These are phyloP conservation scores for Sinhomidia bicolor DNA, from an alignment of 2,888 invertebrate genomes.

Conservation along the genomic window DNA sequence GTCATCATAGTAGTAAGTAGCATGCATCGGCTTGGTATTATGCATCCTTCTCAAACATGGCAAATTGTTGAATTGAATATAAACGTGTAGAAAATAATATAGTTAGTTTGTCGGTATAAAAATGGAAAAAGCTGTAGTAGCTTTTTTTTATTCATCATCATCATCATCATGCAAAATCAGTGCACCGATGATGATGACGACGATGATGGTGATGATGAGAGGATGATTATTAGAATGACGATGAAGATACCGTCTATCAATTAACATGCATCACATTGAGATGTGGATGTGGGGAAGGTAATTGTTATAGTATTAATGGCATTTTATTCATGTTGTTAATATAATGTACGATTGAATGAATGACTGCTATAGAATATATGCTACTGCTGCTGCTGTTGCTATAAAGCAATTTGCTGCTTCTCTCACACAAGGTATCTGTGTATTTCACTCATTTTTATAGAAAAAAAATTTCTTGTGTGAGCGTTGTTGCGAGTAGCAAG, in stretches of 20 bases:
- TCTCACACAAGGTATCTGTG: too few species aligned
- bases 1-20: too few species aligned
- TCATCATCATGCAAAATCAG: conserved; percentile 27
- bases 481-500: not conserved
- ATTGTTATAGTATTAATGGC: conserved; percentile 23
- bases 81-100: too few species aligned
- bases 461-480: too few species aligned
- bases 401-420: too few species aligned
- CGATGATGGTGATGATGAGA: not conserved
- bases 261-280: conserved; percentile 30
- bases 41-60: not conserved
- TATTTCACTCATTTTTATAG: too few species aligned
- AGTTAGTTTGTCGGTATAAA: not conserved
- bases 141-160: too few species aligned
- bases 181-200: not conserved
- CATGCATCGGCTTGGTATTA: too few species aligned
- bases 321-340: not conserved
- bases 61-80: not conserved
- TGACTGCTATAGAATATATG: too few species aligned
- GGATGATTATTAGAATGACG: not conserved
- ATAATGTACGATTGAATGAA: too few species aligned
- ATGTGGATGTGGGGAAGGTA: not conserved
- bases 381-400: too few species aligned
- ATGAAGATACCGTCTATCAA: conserved; percentile 26
- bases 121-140: too few species aligned